Conservation (phyloP, 1,140 invertebrate species). For the Brachionus rubens region DNA sequence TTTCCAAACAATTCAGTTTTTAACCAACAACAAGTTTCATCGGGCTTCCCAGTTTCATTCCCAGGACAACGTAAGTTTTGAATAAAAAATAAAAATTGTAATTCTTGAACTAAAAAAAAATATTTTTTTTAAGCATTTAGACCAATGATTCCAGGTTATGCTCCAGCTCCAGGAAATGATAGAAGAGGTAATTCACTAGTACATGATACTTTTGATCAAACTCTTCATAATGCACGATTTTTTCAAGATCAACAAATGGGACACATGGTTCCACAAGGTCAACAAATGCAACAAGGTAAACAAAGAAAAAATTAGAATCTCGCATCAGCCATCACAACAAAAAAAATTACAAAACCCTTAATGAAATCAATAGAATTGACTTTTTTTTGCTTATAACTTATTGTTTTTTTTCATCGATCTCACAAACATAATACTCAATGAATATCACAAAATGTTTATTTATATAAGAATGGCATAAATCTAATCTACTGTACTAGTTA, state of each 20-base stretch:
- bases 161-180: conserved; percentile 37
- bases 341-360: neutral
- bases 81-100: neutral
- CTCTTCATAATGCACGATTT: neutral
- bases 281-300: conserved; percentile 12
- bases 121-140: conserved; percentile 19
- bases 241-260: conserved; percentile 34
- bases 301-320: conserved; percentile 10
- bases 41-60: conserved; percentile 20
- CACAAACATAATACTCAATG: neutral
- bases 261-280: conserved; percentile 17
- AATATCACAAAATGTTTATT: conserved; percentile 5
- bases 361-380: conserved; percentile 17
- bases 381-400: conserved; percentile 4
- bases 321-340: neutral
- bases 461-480: conserved; percentile 20
- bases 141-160: conserved; percentile 42
- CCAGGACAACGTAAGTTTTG: conserved; percentile 14
- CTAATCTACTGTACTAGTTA: no score
- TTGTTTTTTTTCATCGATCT: neutral
- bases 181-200: conserved; percentile 3
- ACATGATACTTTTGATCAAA: neutral
- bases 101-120: neutral
- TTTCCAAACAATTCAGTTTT: conserved; percentile 25
- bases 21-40: neutral